Conservation (phyloP, 2,888 invertebrate species). For the Dicyrtoma fusca region DNA sequence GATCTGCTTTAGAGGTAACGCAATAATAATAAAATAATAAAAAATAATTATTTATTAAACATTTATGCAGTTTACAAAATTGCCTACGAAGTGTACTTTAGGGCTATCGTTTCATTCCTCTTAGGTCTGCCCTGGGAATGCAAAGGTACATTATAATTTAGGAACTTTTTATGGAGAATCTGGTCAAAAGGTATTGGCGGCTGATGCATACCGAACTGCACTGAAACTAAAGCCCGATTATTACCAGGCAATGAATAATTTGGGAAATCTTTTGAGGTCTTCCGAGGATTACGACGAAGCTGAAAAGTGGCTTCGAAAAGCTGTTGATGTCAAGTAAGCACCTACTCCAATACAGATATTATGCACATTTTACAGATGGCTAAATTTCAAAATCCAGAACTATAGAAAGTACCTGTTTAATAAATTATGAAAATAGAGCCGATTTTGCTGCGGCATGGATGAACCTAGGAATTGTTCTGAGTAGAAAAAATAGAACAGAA, state of each 20-base stretch:
- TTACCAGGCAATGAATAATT: conserved; percentile 92
- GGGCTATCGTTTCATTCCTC: no score
- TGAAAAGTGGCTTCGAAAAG: conserved; percentile 71
- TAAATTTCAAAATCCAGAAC: not conserved
- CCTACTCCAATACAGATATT: no score
- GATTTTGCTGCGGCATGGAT: conserved; percentile 97
- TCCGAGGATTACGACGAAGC: conserved; percentile 71
- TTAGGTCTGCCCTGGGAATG: conserved; percentile 86
- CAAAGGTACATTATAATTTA: conserved; percentile 89
- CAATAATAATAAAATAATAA: not conserved
- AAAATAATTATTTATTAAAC: not conserved
- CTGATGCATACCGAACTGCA: conserved; percentile 76
- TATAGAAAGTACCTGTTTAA: not conserved
- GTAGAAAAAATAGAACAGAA: conserved; percentile 71
- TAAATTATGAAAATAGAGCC: conserved; percentile 65
- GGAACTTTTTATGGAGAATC: conserved; percentile 83
- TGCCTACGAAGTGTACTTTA: no score
- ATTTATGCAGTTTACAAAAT: no score
- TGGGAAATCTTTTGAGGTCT: conserved; percentile 82
- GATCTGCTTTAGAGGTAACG: conserved; percentile 64
- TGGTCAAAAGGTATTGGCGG: conserved; percentile 70
- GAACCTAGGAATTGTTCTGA: conserved; percentile 93
- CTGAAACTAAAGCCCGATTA: conserved; percentile 78
- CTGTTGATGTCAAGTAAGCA: conserved; percentile 75
- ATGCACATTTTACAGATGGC: not conserved